A percentile compares a stretch with the other conserved stretches of the same genome.
Conservation (phyloP, 2,113 vertebrate species). For the Sitta europaea region DNA sequence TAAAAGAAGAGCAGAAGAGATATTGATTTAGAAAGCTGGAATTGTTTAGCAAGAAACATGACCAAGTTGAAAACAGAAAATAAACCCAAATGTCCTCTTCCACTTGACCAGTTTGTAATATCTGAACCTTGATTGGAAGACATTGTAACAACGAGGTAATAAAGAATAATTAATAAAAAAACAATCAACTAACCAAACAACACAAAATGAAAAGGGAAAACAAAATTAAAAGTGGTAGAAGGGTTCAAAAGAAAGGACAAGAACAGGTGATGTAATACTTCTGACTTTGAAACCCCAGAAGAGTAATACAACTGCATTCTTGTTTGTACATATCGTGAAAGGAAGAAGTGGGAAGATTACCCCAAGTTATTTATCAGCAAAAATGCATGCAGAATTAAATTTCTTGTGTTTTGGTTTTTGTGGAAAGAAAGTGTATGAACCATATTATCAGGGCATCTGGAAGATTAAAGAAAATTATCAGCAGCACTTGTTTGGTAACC, state of each 20-base stretch:
- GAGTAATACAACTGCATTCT: background rate
- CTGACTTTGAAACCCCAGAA: background rate
- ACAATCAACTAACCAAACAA: background rate
- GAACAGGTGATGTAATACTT: background rate
- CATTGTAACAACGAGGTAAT: background rate
- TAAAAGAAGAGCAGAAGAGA: background rate
- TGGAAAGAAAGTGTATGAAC: background rate
- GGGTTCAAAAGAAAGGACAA: background rate
- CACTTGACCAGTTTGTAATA: background rate
- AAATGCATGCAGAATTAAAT: background rate
- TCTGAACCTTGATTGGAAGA: background rate
- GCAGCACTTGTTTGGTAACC: accelerated
- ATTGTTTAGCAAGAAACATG: background rate
- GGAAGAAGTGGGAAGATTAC: background rate
- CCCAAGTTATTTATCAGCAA: background rate
- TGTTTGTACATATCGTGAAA: background rate
- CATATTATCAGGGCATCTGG: background rate
- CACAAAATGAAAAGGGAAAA: background rate
- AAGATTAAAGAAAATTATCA: background rate
- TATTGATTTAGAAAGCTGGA: background rate
- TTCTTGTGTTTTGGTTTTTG: background rate
- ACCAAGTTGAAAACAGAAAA: background rate
- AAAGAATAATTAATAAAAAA: background rate
- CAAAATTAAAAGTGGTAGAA: background rate
- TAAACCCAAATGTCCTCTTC: background rate